Conservation (phyloP, 2,797 vertebrate genomes). For the Hydrophis major region DNA sequence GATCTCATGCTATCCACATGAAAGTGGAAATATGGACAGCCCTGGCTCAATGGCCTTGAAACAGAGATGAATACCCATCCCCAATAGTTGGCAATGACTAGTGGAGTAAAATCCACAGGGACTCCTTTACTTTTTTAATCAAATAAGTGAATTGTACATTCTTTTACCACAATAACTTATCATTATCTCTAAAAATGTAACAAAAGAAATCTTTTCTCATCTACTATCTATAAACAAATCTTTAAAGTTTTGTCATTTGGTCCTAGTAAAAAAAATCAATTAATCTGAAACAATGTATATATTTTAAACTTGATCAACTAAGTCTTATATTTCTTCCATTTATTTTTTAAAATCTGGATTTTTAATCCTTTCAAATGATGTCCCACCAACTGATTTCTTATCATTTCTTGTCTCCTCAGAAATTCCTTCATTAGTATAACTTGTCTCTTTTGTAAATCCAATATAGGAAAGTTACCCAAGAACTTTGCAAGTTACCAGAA, state of each 20-base stretch:
- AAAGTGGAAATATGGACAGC: not conserved
- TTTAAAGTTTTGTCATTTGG: not conserved
- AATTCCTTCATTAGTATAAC: not conserved
- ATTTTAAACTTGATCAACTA: not conserved
- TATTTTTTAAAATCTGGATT: not conserved
- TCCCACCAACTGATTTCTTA: not conserved
- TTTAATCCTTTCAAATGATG: not conserved
- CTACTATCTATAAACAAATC: not conserved
- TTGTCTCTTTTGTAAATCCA: not conserved
- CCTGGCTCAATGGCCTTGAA: not conserved
- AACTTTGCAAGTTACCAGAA: too few species aligned
- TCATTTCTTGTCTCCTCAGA: not conserved
- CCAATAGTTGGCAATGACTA: not conserved
- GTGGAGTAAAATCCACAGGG: not conserved
- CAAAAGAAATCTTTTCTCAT: not conserved
- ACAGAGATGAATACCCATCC: not conserved
- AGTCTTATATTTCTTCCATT: not conserved
- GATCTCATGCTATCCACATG: not conserved
- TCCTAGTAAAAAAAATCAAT: not conserved
- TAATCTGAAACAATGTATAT: not conserved
- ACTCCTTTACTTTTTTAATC: not conserved
- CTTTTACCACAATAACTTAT: not conserved
- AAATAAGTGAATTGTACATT: not conserved
- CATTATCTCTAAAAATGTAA: not conserved
- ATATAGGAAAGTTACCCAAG: not conserved